phyloP scores from a whole-genome alignment of 2,797 vertebrate species.

The Meda fulgida region DNA sequence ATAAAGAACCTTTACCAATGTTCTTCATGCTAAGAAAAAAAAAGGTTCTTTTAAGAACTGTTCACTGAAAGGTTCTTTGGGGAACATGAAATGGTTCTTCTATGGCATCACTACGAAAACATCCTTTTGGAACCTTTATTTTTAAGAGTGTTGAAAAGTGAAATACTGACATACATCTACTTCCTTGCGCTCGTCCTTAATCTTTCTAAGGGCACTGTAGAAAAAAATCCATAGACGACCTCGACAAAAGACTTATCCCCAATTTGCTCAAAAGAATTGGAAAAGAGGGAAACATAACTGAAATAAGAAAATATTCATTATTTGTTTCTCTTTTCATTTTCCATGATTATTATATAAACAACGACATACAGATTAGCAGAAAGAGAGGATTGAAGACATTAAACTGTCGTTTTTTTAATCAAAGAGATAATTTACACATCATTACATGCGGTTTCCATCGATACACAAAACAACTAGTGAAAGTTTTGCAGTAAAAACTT shows the following conservation, averaged over 20 bases:
- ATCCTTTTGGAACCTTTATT: neutral
- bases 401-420: slow-evolving; percentile 69
- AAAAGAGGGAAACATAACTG: slow-evolving; percentile 76
- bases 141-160: neutral
- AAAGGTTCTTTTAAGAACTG: neutral
- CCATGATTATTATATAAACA: neutral
- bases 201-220: slow-evolving; percentile 66
- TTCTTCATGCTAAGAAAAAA: neutral
- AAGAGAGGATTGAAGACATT: slow-evolving; percentile 61
- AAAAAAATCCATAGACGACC: slow-evolving; percentile 71
- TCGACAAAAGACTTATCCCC: slow-evolving; percentile 66
- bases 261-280: slow-evolving; percentile 64
- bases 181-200: slow-evolving; percentile 73
- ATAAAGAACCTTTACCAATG: neutral
- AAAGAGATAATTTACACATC: slow-evolving; percentile 68
- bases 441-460: neutral
- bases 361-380: slow-evolving; percentile 64
- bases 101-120: neutral
- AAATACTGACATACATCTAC: slow-evolving; percentile 34
- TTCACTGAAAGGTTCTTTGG: neutral
- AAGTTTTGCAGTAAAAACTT: neutral
- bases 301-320: slow-evolving; percentile 15
- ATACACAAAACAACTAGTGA: neutral
- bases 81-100: neutral
- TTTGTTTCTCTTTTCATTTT: neutral